These are phyloP conservation scores for Toxostoma redivivum DNA, from an alignment of 2,113 vertebrate species.

Conservation along the genomic window DNA sequence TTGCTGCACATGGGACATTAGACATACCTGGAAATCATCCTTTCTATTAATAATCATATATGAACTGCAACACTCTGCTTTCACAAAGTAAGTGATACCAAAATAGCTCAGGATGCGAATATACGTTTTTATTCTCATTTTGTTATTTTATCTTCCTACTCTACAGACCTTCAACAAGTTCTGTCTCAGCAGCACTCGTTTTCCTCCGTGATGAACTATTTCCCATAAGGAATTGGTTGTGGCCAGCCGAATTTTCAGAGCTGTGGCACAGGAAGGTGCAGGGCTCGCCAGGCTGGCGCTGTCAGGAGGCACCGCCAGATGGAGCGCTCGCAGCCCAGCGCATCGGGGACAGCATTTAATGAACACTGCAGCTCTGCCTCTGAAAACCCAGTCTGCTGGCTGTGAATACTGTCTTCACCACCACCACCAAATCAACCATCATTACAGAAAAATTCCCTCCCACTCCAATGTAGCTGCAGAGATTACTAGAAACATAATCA, in stretches of 20 bases:
- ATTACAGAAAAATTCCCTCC: background rate
- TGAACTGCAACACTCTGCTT: background rate
- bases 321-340: fast-evolving
- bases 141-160: background rate
- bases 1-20: background rate
- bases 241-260: background rate
- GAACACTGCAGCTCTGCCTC: background rate
- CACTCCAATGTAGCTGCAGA: background rate
- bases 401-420: background rate
- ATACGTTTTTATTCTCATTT: background rate
- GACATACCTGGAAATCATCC: background rate
- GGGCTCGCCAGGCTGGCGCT: background rate
- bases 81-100: background rate
- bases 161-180: background rate
- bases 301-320: background rate
- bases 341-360: background rate
- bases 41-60: background rate
- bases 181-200: background rate
- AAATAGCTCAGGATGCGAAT: background rate
- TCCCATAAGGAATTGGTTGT: background rate
- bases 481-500: background rate
- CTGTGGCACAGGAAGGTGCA: background rate
- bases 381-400: background rate
- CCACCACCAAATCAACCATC: background rate
- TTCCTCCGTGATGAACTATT: background rate